These are phyloP conservation scores for Drosophila rhopaloa DNA, from an alignment of 1,140 invertebrate genomes.

Conservation along the genomic window DNA sequence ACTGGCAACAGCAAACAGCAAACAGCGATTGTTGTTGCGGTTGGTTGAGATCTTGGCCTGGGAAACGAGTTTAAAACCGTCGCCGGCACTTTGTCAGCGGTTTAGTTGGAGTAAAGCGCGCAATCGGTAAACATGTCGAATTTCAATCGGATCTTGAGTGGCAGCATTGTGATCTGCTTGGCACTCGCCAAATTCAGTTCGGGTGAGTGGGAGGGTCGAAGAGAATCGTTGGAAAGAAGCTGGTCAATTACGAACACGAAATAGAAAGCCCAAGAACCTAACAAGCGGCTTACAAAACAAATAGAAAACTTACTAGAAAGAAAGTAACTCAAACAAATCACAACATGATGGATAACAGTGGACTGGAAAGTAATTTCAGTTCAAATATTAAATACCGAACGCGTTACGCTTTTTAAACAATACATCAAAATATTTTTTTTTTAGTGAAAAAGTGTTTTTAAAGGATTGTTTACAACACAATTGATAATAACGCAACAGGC, in stretches of 20 bases:
- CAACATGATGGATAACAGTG: no score
- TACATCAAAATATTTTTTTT: no score
- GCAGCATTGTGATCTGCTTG: conserved; percentile 22
- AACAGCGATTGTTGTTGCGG: conserved; percentile 21
- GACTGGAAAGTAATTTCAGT: no score
- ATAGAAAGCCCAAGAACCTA: background rate
- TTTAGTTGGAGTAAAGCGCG: conserved; percentile 62
- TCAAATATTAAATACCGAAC: no score
- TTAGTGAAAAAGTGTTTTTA: no score
- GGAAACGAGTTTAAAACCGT: conserved; percentile 75
- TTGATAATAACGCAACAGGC: no score
- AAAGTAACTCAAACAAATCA: background rate
- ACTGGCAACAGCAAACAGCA: conserved; percentile 48
- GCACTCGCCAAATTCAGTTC: conserved; percentile 26
- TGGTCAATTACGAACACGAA: background rate
- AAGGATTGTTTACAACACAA: no score
- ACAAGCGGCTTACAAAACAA: background rate
- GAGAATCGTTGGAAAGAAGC: background rate
- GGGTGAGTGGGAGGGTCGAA: conserved; percentile 44
- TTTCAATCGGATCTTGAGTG: conserved; percentile 28
- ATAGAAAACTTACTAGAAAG: no score
- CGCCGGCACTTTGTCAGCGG: conserved; percentile 44
- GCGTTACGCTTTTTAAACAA: no score
- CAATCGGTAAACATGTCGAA: conserved; percentile 60
- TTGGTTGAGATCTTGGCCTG: conserved; percentile 17